Base-by-base conservation (phyloP, 2,113 vertebrate genomes). In the Otocyon megalotis region DNA sequence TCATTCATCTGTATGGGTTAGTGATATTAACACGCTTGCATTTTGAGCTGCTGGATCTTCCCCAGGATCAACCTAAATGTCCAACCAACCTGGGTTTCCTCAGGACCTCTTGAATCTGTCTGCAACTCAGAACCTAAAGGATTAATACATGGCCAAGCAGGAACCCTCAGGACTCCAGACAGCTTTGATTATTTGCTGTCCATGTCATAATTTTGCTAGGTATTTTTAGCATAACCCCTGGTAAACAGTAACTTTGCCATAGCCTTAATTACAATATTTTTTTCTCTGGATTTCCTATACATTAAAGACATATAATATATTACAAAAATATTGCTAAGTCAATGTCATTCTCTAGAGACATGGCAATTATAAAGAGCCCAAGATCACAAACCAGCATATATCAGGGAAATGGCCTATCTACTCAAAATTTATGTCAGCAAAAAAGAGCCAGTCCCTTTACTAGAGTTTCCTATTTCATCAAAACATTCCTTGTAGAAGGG, bases 101-200 rank as follows among this genome's bases (percentile, higher is more conserved):
- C 13, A 87, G 48, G 19, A 82, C 14, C 19, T 95, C 53, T 58
- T 82, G 9, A 85, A 50, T 90, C 53, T 92, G 5, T 35, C 35
- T 88, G 35, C 30, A 93, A 37, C 24, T 15, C 37, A 81, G 11
- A 67, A 14, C 50, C 17, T 89, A 53, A 92, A 81, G 4, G 17
- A 82, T 58, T 50, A 77, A 60, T 32, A 30, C 65, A 89, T 32
- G 26, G 13, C 4, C 69, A 76, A 88, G 28, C 67, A 83, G 43
- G 37, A 20, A 30, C 9, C 24, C n/a, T 35, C 24, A 86, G 74
- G n/a, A 65, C 35, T 88, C 37, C 53, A 53, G 20, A 80, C 2
- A 81, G 26, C 43, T 93, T 96, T 94, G 58, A 92, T 48, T 74
- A 92, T 26, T 50, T 88, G 19, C 37, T 93, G 37, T 15, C 32